phyloP scores from a whole-genome alignment of 2,888 invertebrate genomes.

The Macaria notata region DNA sequence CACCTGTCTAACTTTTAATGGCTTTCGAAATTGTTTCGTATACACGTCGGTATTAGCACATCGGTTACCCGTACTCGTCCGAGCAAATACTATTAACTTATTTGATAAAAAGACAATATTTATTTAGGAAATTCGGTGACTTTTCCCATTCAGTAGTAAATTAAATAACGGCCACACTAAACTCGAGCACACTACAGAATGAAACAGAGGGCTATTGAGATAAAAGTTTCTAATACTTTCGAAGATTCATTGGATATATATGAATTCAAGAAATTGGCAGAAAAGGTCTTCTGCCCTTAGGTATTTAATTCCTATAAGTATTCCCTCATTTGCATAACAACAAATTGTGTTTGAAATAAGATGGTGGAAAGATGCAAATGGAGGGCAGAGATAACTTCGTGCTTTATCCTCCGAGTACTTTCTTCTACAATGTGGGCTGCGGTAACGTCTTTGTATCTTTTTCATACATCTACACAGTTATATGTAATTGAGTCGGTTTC shows the following conservation, averaged over 20 bases:
- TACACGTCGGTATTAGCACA: conserved; percentile 11
- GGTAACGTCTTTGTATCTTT: neutral
- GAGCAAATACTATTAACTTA: conserved; percentile 46
- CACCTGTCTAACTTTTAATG: conserved; percentile 5
- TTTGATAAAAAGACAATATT: conserved; percentile 48
- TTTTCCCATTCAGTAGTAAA: conserved; percentile 15
- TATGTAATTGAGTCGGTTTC: too few species aligned
- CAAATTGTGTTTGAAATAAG: conserved; percentile 27
- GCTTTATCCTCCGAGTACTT: conserved; percentile 11
- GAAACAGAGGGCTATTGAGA: conserved; percentile 23
- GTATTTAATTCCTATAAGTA: conserved; percentile 28
- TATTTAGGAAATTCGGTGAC: conserved; percentile 32
- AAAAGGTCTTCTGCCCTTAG: conserved; percentile 16
- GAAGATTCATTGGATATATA: conserved; percentile 29
- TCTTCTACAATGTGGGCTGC: neutral
- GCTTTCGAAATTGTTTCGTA: conserved; percentile 4
- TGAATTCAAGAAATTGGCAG: conserved; percentile 25
- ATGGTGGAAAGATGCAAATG: conserved; percentile 21
- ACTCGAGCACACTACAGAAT: conserved; percentile 19
- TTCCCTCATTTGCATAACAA: conserved; percentile 28
- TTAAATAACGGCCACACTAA: conserved; percentile 21
- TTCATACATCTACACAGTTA: neutral
- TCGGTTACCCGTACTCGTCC: conserved; percentile 20
- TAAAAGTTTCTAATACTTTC: conserved; percentile 27
- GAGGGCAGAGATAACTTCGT: conserved; percentile 14